Base-by-base conservation (phyloP, 2,888 invertebrate genomes). In the Phrixothrix hirtus region DNA sequence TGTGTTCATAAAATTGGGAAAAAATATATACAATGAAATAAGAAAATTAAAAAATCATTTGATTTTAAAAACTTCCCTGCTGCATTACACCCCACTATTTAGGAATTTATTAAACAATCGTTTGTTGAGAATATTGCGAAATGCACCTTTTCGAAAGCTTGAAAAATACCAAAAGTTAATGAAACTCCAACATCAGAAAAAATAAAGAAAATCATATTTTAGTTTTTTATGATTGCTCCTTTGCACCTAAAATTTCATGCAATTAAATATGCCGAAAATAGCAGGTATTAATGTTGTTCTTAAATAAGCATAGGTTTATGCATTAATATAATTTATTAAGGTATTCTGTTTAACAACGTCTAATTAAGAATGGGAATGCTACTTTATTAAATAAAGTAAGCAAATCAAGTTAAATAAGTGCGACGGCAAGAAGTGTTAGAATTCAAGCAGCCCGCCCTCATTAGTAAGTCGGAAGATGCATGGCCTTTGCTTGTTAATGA, bases 401-500 rank as follows among this genome's bases (percentile, higher is more conserved):
- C 41, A 48, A 48, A 48, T 48, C 41, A 36, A 41, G 48, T 36
- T 41, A 48, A 43, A 36, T 39, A 48, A 48, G 41, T 48, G 48
- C 41, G 48, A 48, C 48, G 48, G 49, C 25, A 42, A 49, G 49
- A 47, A 53, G 53, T 43, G 53, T 44, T 55, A 55, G 41, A 47
- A 52, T 32, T 56, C 51, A 49, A 63, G 59, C 60, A 58, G 57
- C 61, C 66, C 66, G 66, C 63, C 59, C 65, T 68, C 67, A 66
- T 68, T 67, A 67, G 67, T 62, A 55, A 59, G 62, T 50, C 52
- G 53, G 58, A 54, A 62, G 64, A 65, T 63, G 57, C 64, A 65
- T 62, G 60, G 61, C 60, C 62, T 60, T 59, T 59, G 47, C 53
- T 47, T 39, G 59, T 60, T 68, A 67, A 68, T 63, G 66, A 66